Base-by-base conservation (phyloP, 1,140 invertebrate genomes). In the Camponotus floridanus region DNA sequence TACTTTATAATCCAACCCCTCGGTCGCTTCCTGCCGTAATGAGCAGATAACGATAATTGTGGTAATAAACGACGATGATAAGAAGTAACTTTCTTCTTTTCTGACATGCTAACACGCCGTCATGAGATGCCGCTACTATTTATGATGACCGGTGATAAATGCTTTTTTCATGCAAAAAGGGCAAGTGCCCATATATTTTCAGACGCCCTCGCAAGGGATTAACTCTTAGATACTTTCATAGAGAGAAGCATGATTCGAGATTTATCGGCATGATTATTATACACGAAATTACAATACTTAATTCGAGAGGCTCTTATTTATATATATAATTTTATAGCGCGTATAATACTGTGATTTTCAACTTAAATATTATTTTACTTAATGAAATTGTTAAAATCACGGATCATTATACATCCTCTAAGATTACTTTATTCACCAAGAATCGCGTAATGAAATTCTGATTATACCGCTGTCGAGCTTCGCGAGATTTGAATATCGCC, bases 31-130 rank as follows among this genome's bases (percentile, higher is more conserved):
- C 79, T 59, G 68, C 55, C n/a, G 18, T 83, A 74, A 83, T 83
- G 65, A 74, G 79, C 79, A 80, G 76, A 80, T 80, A 80, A 80
- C 76, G 76, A 80, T 80, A 80, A 80, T 80, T 68, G 64, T 33
- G 64, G 62, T 80, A 80, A 79, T 79, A 79, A 79, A 79, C 31
- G 48, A 64, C 39, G 36, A 80, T 68, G 64, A 33, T 59, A 80
- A 80, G 76, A 39, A 45, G 45, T 39, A 31, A 42, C 45, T 68
- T 68, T 68, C 42, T 80, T 42, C n/a, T 73, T 81, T 73, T 59
- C 36, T 45, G 26, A 61, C 36, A 59, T 3, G 51, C 79, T 61
- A 59, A 42, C 51, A 21, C 51, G 51, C 79, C 78, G 67, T 26
- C 79, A n/a, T 81, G 36, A 31, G 51, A 70, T 59, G 51, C 33